phyloP scores from a whole-genome alignment of 2,113 vertebrate genomes.

The Cavia aperea region DNA sequence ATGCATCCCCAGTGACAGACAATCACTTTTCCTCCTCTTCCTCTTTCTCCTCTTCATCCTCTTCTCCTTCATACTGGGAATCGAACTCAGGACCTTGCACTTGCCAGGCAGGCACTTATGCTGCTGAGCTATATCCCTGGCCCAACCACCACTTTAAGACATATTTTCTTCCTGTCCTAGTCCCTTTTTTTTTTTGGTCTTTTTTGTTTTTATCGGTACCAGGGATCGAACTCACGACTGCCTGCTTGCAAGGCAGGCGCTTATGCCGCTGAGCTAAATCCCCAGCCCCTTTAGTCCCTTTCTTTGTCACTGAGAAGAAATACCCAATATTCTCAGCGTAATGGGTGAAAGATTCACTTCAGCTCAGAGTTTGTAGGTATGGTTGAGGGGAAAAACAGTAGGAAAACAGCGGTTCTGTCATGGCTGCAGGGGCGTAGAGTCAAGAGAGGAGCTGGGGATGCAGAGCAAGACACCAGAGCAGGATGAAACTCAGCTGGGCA shows the following conservation, averaged over 20 bases:
- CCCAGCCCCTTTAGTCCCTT: background rate
- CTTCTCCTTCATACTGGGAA: too few relatives aligned
- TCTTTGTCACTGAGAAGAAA: background rate
- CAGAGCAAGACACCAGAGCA: background rate
- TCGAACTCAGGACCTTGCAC: too few relatives aligned
- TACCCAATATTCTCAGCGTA: background rate
- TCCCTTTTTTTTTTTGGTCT: background rate
- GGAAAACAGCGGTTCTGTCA: background rate
- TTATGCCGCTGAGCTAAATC: too few relatives aligned
- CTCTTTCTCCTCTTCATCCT: too few relatives aligned
- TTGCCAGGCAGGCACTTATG: too few relatives aligned
- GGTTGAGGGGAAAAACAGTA: background rate
- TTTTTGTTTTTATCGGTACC: too few relatives aligned
- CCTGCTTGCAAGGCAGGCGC: too few relatives aligned
- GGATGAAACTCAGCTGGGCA: background rate
- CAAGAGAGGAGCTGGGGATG: background rate
- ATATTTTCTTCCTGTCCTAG: background rate
- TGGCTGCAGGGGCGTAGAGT: background rate
- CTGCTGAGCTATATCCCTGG: too few relatives aligned
- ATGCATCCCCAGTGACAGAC: too few relatives aligned
- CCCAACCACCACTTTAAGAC: background rate
- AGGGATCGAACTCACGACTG: too few relatives aligned
- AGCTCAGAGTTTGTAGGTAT: background rate
- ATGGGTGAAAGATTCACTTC: background rate
- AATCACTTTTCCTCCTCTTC: too few relatives aligned